Evolutionary conservation across 2,888 invertebrate genomes (phyloP).

Genomic region (Dione juno): DNA sequence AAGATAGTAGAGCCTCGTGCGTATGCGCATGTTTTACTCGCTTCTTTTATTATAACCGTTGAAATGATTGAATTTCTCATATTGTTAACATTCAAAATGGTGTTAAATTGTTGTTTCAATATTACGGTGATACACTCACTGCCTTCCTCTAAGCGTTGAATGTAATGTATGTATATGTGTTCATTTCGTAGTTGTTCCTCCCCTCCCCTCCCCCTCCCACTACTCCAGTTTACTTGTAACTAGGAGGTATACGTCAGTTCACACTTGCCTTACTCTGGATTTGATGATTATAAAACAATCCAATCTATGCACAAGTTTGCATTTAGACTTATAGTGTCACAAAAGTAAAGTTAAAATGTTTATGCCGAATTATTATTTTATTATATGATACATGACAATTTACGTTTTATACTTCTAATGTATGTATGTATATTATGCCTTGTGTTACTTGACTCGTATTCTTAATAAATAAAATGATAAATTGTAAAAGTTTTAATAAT

Average conservation of each 20-base stretch:
- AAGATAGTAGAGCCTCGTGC: constrained; percentile 76
- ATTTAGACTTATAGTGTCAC: constrained; percentile 64
- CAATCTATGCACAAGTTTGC: constrained; percentile 64
- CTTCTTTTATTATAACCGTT: constrained; percentile 65
- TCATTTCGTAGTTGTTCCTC: constrained; percentile 65
- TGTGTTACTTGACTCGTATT: not conserved
- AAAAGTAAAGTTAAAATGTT: constrained; percentile 44
- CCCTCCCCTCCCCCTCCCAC: no score
- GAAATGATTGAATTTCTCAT: constrained; percentile 53
- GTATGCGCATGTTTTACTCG: constrained; percentile 71
- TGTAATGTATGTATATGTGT: constrained; percentile 62
- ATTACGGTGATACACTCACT: constrained; percentile 66
- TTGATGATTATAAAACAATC: not conserved
- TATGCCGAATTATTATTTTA: constrained; percentile 40
- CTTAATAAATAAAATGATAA: constrained; percentile 27
- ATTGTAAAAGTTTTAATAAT: constrained; percentile 31
- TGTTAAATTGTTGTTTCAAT: constrained; percentile 53
- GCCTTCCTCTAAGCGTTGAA: constrained; percentile 65
- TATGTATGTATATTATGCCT: not conserved
- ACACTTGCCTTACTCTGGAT: constrained; percentile 65
- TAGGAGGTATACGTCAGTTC: constrained; percentile 40
- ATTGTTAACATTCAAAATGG: constrained; percentile 65
- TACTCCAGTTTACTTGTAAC: no score
- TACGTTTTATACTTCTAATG: constrained; percentile 24
- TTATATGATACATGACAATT: constrained; percentile 29